Evolutionary conservation across 2,797 vertebrate genomes (phyloP), one percentile per base, ranked within the genome.

Genomic region (Threskiornis aethiopicus): DNA sequence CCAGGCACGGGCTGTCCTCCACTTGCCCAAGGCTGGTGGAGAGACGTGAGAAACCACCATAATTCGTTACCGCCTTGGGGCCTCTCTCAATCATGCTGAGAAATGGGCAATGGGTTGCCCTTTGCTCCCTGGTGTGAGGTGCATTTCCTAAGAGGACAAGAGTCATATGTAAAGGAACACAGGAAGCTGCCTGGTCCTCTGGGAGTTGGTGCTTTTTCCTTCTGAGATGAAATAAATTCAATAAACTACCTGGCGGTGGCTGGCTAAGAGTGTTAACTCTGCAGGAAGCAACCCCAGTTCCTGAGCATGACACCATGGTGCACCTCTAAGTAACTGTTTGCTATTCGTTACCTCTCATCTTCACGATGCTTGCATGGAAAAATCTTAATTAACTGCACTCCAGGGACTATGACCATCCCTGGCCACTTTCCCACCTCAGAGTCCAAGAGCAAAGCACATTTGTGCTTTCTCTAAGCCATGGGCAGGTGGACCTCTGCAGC

Each of bases 221-320:
- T 39, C 11, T 2, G 13, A 29, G 51, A 4, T 69, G 6, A 44
- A 58, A 85, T 31, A 78, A 93, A 85, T 46, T 59, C 42, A 33
- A 29, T 47, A 41, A 81, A 42, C 41, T 54, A 25, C 39, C 15
- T 64, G 26, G 7, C 3, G 3, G 24, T 21, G 19, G 35, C 24
- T 58, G 33, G 44, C 6, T 55, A n/a, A 26, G 28, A n/a, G 19
- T 1, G 5, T 35, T 35, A 13, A 8, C 2, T 69, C 13, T 33
- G 28, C 1, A 1, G 41, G 14, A 88, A 31, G 10, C 10, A 64
- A 33, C 8, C 12, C 12, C 24, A 13, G 8, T 10, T 71, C 13
- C 46, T 41, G 28, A 59, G 46, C 13, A 18, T 0, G 1, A 15
- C 14, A 49, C 21, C 33, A 44, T 1, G 0, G 6, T 25, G 29